These are phyloP conservation scores for Odontamblyopus rebecca DNA, from an alignment of 2,797 vertebrate genomes.

Conservation along the genomic window DNA sequence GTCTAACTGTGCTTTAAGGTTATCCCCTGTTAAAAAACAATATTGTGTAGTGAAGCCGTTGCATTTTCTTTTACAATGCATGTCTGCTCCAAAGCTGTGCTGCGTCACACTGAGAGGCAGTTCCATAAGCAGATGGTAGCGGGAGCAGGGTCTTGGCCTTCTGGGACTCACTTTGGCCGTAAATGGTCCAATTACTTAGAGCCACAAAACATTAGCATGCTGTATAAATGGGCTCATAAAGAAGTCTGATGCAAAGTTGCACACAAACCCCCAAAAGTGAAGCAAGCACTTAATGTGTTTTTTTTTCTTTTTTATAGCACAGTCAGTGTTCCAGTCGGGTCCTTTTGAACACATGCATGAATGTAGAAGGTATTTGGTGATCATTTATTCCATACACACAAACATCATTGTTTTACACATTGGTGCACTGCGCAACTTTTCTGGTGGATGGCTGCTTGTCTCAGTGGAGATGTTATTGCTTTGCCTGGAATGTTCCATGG, in stretches of 20 bases:
- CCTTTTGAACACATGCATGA: not conserved
- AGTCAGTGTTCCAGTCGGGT: not conserved
- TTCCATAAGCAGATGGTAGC: conserved; percentile 49
- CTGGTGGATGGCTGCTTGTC: too few relatives aligned
- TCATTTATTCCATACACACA: too few relatives aligned
- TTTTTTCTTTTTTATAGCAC: too few relatives aligned
- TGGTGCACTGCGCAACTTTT: too few relatives aligned
- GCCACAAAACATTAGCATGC: conserved; percentile 40
- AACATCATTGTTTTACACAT: too few relatives aligned
- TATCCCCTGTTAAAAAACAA: not conserved
- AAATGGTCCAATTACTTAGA: conserved; percentile 45
- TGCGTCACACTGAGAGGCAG: conserved; percentile 37
- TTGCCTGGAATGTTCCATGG: too few relatives aligned
- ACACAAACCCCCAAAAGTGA: conserved; percentile 6
- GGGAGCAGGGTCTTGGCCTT: conserved; percentile 32
- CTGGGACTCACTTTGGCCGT: conserved; percentile 40
- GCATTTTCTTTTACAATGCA: not conserved
- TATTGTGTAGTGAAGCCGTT: not conserved
- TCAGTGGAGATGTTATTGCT: too few relatives aligned
- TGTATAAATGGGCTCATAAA: conserved; percentile 33
- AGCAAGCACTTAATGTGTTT: not conserved
- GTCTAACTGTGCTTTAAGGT: not conserved
- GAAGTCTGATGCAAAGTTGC: conserved; percentile 4
- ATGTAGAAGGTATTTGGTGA: not conserved
- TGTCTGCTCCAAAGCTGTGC: conserved; percentile 21